A percentile compares a stretch with the other conserved stretches of the same genome.
phyloP scores from a whole-genome alignment of 2,797 vertebrate genomes.

The Lepidocolaptes lacrymiger region DNA sequence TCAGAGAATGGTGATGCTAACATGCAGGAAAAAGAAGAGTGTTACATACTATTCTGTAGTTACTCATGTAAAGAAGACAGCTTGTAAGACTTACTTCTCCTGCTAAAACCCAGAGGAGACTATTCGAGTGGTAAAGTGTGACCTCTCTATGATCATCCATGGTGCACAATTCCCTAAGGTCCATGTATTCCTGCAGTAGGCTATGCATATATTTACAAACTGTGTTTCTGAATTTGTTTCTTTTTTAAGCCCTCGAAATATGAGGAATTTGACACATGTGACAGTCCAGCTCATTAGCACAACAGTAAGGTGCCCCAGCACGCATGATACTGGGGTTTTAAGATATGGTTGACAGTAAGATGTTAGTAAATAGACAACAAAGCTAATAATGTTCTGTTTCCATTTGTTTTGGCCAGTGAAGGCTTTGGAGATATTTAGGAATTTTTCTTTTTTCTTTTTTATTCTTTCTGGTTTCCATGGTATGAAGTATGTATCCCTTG shows the following conservation, averaged over 20 bases:
- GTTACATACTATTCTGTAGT: not conserved
- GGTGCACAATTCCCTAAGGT: not conserved
- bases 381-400: not conserved
- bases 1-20: not conserved
- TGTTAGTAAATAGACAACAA: not conserved
- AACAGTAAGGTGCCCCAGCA: not conserved
- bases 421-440: constrained; percentile 13
- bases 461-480: constrained; percentile 48
- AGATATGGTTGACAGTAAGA: not conserved
- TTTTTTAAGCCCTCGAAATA: not conserved
- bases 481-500: constrained; percentile 39
- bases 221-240: not conserved
- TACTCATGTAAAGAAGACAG: not conserved
- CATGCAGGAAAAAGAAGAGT: not conserved
- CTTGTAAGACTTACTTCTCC: not conserved
- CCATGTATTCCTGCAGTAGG: not conserved
- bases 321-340: not conserved
- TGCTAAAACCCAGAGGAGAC: not conserved
- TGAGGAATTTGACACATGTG: not conserved
- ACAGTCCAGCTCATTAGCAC: not conserved
- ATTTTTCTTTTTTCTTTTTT: not conserved
- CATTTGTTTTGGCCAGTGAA: constrained; percentile 3
- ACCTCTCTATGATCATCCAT: not conserved
- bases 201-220: not conserved
- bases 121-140: not conserved